Conservation (phyloP, 1,140 invertebrate genomes). For the Lordiphosa stackelbergi region DNA sequence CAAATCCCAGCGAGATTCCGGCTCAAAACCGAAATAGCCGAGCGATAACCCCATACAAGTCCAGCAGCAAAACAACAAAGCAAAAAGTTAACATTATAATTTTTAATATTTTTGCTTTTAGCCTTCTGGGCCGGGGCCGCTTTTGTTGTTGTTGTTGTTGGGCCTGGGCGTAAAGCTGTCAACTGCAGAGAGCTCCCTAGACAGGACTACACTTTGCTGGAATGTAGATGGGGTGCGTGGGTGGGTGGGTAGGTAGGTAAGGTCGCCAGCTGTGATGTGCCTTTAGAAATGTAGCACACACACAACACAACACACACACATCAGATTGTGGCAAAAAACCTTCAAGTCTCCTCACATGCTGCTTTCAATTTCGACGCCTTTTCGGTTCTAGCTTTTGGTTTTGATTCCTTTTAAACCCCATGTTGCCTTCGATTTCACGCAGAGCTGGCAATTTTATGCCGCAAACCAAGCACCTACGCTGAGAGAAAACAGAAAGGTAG, state of each 20-base stretch:
- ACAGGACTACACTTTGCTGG: constrained; percentile 43
- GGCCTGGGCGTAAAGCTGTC: constrained; percentile 68
- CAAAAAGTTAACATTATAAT: constrained; percentile 74
- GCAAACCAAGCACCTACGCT: constrained; percentile 19
- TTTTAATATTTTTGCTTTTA: constrained; percentile 72
- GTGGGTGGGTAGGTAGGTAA: constrained; percentile 16
- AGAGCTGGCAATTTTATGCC: constrained; percentile 69
- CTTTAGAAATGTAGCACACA: constrained; percentile 57
- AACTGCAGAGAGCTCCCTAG: constrained; percentile 58
- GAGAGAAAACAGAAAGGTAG: not conserved
- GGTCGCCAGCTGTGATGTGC: constrained; percentile 63
- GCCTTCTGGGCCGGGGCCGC: constrained; percentile 34
- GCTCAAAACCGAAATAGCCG: constrained; percentile 32
- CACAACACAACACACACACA: constrained; percentile 26
- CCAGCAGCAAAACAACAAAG: constrained; percentile 57
- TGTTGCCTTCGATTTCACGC: constrained; percentile 66
- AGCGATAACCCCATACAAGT: constrained; percentile 49
- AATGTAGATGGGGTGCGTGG: constrained; percentile 19
- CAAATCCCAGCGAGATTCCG: constrained; percentile 56
- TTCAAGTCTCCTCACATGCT: constrained; percentile 40
- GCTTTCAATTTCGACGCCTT: constrained; percentile 68
- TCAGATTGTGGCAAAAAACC: constrained; percentile 13
- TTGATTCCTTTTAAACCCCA: constrained; percentile 64
- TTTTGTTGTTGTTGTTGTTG: constrained; percentile 31
- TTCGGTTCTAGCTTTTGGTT: constrained; percentile 67